Percentiles rank a stretch among this genome's conserved stretches.
phyloP scores from a whole-genome alignment of 2,113 vertebrate genomes.

The Festucalex cinctus region DNA sequence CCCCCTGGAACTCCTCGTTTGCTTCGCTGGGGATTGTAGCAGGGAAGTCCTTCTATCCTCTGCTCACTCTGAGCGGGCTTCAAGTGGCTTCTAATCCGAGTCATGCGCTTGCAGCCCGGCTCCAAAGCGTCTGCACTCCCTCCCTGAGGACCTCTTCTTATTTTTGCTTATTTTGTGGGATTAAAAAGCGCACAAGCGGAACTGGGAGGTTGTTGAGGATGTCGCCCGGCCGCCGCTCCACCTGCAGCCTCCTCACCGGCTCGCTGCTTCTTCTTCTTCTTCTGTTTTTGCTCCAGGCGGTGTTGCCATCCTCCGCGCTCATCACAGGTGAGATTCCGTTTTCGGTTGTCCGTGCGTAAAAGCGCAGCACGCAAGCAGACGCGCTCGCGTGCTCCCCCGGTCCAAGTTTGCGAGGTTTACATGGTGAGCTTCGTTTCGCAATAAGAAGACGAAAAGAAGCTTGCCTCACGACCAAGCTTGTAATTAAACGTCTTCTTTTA shows the following conservation, averaged over 20 bases:
- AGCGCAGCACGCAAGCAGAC: slow-evolving; percentile 1
- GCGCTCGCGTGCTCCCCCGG: too few relatives aligned
- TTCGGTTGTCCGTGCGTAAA: slow-evolving; percentile 43
- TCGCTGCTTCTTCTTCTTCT: slow-evolving; percentile 37
- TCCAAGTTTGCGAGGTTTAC: background rate
- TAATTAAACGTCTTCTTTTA: slow-evolving; percentile 32
- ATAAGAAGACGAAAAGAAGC: slow-evolving; percentile 5
- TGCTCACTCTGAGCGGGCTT: background rate
- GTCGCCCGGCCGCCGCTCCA: slow-evolving; percentile 42
- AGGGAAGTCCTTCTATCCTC: background rate
- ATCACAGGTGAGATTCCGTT: slow-evolving; percentile 68
- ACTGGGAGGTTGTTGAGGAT: slow-evolving; percentile 42
- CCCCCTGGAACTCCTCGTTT: background rate
- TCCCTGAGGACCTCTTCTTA: background rate
- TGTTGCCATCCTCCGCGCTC: slow-evolving; percentile 60
- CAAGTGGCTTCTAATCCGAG: background rate
- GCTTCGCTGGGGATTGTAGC: slow-evolving; percentile 10
- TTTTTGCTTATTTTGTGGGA: background rate
- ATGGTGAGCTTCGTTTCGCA: background rate
- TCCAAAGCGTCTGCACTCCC: background rate
- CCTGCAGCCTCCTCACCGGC: slow-evolving; percentile 58
- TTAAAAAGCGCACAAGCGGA: background rate
- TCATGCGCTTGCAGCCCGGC: background rate
- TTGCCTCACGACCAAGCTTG: slow-evolving; percentile 20
- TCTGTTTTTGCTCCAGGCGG: slow-evolving; percentile 61